Conservation (phyloP, 2,888 invertebrate genomes). For the Agonopterix alstromeriana region DNA sequence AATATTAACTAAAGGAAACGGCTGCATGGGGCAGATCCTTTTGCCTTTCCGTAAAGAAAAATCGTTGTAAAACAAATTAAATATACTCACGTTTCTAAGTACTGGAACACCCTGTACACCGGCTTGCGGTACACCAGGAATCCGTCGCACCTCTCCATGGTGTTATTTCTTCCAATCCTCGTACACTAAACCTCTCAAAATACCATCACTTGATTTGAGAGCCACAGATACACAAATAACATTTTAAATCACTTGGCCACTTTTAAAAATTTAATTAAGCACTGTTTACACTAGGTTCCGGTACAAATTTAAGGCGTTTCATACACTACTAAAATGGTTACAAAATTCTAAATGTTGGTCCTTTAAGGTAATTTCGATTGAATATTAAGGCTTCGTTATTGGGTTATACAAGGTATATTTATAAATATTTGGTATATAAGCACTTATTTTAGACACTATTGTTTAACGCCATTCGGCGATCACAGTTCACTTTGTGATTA, state of each 20-base stretch:
- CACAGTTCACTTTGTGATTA: conserved; percentile 44
- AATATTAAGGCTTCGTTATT: conserved; percentile 50
- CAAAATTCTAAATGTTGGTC: conserved; percentile 63
- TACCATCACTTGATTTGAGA: conserved; percentile 1
- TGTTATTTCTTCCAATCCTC: not conserved
- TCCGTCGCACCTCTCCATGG: conserved; percentile 86
- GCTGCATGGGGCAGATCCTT: too few species aligned
- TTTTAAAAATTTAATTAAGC: conserved; percentile 6
- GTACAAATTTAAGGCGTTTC: conserved; percentile 13
- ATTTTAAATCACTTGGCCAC: conserved; percentile 1
- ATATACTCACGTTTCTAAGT: conserved; percentile 86
- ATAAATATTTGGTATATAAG: conserved; percentile 57
- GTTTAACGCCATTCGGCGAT: conserved; percentile 63
- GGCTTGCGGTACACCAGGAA: conserved; percentile 88
- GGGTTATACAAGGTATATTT: conserved; percentile 31
- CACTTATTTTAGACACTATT: conserved; percentile 44
- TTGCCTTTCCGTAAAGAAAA: too few species aligned
- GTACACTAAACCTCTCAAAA: conserved; percentile 16
- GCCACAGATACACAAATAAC: conserved; percentile 8
- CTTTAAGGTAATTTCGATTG: conserved; percentile 54
- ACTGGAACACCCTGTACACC: conserved; percentile 88
- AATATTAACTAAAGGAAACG: too few species aligned
- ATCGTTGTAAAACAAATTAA: not conserved
- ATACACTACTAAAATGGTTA: conserved; percentile 44
- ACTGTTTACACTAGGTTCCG: conserved; percentile 1